Conservation (phyloP, 2,113 vertebrate genomes). For the Lepus americanus region DNA sequence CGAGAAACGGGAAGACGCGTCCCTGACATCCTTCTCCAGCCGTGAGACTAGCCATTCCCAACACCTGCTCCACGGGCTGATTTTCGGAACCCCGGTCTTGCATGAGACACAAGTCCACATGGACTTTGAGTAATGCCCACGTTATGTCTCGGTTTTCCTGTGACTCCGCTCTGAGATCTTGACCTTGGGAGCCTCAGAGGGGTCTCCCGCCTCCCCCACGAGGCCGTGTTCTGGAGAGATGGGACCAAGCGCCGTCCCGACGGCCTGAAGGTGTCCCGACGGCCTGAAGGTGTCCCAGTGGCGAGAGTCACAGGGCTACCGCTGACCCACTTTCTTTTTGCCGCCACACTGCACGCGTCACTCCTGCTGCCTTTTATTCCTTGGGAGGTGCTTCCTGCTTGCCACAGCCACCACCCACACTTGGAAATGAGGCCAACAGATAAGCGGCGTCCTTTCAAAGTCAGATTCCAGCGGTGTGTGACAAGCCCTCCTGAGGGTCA, state of each 20-base stretch:
- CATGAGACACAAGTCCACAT: not conserved
- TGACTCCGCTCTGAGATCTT: not conserved
- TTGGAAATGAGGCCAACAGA: slow-evolving; percentile 57
- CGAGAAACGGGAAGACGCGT: rapidly evolving
- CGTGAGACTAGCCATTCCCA: no score
- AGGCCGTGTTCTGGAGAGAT: not conserved
- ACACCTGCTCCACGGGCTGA: not conserved
- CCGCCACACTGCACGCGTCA: not conserved
- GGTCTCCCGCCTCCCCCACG: not conserved
- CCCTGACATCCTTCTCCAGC: not conserved
- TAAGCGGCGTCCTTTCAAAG: slow-evolving; percentile 66
- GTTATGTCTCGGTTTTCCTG: not conserved
- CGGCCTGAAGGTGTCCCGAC: no score
- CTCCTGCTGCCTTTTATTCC: not conserved
- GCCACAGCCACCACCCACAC: slow-evolving; percentile 11
- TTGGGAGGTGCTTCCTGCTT: slow-evolving; percentile 21
- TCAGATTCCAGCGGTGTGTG: slow-evolving; percentile 14
- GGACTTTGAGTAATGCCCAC: not conserved
- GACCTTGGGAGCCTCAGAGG: not conserved
- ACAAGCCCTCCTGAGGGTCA: slow-evolving; percentile 50
- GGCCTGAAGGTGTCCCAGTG: not conserved
- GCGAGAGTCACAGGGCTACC: not conserved
- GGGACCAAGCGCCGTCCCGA: not conserved
- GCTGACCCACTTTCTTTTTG: not conserved
- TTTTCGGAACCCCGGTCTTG: not conserved